Evolutionary conservation across 2,888 invertebrate species (phyloP).

Genomic region (Tenthredo scrophulariae): DNA sequence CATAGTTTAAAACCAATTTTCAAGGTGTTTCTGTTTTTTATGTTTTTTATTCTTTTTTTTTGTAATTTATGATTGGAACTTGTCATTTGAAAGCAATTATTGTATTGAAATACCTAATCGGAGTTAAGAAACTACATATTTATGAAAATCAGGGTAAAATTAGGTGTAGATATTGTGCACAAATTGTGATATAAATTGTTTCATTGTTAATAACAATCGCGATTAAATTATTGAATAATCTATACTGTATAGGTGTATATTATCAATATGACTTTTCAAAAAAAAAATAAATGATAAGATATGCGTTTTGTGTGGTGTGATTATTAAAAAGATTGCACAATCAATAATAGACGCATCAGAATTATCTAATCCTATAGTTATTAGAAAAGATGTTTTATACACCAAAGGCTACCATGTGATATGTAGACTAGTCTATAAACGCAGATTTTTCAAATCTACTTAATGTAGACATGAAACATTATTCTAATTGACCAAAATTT

Average conservation of each 20-base stretch:
- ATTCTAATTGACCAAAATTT: slow-evolving; percentile 68
- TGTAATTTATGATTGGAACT: background rate
- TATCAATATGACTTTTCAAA: background rate
- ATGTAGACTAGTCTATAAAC: slow-evolving; percentile 50
- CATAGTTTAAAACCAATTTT: background rate
- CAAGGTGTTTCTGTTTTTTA: background rate
- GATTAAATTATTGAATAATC: background rate
- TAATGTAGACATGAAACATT: slow-evolving; percentile 45
- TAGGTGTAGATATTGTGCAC: slow-evolving; percentile 11
- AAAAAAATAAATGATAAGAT: background rate
- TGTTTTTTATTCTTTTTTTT: background rate
- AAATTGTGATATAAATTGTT: slow-evolving; percentile 8
- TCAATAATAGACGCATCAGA: slow-evolving; percentile 52
- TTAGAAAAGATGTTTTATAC: slow-evolving; percentile 46
- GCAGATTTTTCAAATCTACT: slow-evolving; percentile 51
- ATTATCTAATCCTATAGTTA: background rate
- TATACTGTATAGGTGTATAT: background rate
- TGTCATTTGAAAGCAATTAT: background rate
- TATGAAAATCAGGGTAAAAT: background rate
- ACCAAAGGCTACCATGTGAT: slow-evolving; percentile 53
- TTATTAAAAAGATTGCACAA: slow-evolving; percentile 14
- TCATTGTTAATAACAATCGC: background rate
- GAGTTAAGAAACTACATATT: background rate
- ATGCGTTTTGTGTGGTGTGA: background rate
- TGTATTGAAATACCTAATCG: slow-evolving; percentile 12